Evolutionary conservation across 1,140 invertebrate species (phyloP).

Genomic region (Trialeurodes vaporariorum): DNA sequence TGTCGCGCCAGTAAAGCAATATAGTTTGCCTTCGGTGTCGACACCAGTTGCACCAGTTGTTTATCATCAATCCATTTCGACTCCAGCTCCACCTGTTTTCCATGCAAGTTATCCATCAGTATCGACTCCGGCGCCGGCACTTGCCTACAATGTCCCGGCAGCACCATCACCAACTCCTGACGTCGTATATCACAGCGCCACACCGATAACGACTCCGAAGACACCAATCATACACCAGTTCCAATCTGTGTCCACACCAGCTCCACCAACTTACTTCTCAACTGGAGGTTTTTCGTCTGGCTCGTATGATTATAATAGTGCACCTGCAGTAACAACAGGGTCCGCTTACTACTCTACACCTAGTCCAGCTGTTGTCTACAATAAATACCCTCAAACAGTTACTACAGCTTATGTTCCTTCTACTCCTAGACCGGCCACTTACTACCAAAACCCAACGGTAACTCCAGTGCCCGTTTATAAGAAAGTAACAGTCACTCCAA

Average conservation of each 20-base stretch:
- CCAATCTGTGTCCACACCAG: too few species aligned
- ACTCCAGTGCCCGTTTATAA: neutral
- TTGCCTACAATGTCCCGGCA: neutral
- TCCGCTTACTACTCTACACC: neutral
- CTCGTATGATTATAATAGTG: neutral
- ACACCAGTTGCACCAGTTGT: slow-evolving; percentile 26
- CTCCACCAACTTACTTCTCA: slow-evolving; percentile 6
- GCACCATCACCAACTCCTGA: slow-evolving; percentile 10
- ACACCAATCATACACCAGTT: slow-evolving; percentile 11
- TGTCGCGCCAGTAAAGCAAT: neutral
- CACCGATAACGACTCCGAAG: slow-evolving; percentile 24
- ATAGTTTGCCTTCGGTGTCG: slow-evolving; percentile 21
- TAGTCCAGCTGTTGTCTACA: neutral
- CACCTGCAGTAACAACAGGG: neutral
- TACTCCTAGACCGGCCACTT: slow-evolving; percentile 30
- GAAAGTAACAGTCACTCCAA: neutral
- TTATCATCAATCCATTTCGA: slow-evolving; percentile 27
- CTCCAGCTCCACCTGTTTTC: slow-evolving; percentile 7
- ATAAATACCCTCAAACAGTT: neutral
- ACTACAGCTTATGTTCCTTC: slow-evolving; percentile 10
- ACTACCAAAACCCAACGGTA: slow-evolving; percentile 20
- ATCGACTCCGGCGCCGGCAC: neutral
- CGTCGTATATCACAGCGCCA: neutral
- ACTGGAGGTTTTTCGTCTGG: neutral
- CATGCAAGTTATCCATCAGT: slow-evolving; percentile 6